Evolutionary conservation across 2,888 invertebrate genomes (phyloP).

Genomic region (Ditula angustiorana): DNA sequence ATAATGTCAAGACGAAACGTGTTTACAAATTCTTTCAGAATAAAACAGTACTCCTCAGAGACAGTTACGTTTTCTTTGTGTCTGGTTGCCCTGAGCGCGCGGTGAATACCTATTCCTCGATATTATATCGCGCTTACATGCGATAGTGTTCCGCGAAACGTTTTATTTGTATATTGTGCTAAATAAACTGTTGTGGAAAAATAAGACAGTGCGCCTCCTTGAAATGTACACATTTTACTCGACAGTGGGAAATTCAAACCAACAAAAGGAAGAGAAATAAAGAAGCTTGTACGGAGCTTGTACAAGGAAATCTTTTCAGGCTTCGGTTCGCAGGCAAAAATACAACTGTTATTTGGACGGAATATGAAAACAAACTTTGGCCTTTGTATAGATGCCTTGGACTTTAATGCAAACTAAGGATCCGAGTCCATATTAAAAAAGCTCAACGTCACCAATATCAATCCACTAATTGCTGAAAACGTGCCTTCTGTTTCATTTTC

Average conservation of each 20-base stretch:
- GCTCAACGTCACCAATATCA: too few species aligned
- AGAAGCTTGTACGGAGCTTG: not conserved
- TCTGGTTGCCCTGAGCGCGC: too few species aligned
- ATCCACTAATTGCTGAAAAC: too few species aligned
- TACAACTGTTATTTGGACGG: too few species aligned
- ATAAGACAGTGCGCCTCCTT: not conserved
- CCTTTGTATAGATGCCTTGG: too few species aligned
- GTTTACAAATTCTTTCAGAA: not conserved
- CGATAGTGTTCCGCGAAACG: not conserved
- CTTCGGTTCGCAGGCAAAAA: too few species aligned
- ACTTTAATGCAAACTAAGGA: too few species aligned
- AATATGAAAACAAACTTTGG: too few species aligned
- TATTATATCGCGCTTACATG: not conserved
- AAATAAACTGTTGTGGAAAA: slow-evolving; percentile 5
- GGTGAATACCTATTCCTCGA: not conserved
- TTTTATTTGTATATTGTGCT: slow-evolving; percentile 6
- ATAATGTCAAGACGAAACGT: too few species aligned
- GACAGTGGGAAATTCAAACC: not conserved
- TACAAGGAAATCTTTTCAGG: not conserved
- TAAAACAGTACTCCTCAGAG: not conserved
- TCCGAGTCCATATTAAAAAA: too few species aligned
- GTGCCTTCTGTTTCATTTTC: too few species aligned
- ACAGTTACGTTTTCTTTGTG: not conserved
- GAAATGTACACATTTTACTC: not conserved
- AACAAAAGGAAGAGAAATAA: not conserved